These are phyloP conservation scores for Orcinus orca DNA, from an alignment of 2,113 vertebrate genomes.

Conservation along the genomic window DNA sequence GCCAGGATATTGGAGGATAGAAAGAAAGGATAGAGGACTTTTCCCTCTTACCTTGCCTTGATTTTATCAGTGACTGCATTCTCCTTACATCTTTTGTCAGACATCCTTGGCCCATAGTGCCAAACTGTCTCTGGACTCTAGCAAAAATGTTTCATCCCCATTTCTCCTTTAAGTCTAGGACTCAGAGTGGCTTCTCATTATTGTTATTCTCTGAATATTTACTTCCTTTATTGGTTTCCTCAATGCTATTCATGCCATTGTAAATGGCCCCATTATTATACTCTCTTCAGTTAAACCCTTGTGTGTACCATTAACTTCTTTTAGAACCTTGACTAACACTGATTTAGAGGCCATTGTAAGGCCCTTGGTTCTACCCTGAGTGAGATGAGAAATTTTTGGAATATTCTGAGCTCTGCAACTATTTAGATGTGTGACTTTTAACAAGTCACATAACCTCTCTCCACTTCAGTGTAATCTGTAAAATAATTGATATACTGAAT, in stretches of 20 bases:
- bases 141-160: not conserved
- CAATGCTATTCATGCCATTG: not conserved
- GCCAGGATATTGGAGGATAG: not conserved
- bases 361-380: not conserved
- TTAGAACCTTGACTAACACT: not conserved
- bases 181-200: not conserved
- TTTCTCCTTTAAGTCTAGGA: not conserved
- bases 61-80: not conserved
- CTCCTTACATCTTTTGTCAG: not conserved
- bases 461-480: not conserved
- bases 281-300: not conserved
- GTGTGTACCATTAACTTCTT: not conserved
- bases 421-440: not conserved
- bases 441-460: not conserved
- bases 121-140: not conserved
- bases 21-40: too few relatives aligned
- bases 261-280: not conserved
- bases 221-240: not conserved
- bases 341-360: not conserved
- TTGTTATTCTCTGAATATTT: not conserved
- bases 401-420: not conserved
- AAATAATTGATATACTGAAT: not conserved
- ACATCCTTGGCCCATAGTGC: not conserved
- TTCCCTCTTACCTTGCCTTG: fast-evolving
- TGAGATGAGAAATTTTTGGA: not conserved